Base-by-base conservation (phyloP, 2,888 invertebrate species). In the Glyphotaelius pellucidus region DNA sequence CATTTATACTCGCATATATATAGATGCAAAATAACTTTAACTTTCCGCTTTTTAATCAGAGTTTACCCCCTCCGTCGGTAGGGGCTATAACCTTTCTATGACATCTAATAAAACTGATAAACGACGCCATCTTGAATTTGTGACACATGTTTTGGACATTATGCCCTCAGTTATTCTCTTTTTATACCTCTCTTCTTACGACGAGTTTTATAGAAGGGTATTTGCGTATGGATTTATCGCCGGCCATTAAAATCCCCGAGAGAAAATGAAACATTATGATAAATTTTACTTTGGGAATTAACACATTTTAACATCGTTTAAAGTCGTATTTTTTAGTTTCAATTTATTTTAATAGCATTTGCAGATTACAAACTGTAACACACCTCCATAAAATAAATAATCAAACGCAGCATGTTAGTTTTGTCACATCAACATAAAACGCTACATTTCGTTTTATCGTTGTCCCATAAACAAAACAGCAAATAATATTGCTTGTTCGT, bases 121-220 rank as follows among this genome's bases (percentile, higher is more conserved):
- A 86, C 42, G 86, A 30, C 86, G 86, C 86, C 86, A 86, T 86
- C 86, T 86, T 86, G 86, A 42, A 86, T 86, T 86, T 86, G 86
- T 42, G 42, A 86, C 86, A 86, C 86, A 86, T 86, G 86, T 86
- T 86, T 86, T 86, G 86, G 86, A 86, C 86, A 42, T 86, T 42
- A 86, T 86, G 86, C n/a, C 86, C 30, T 42, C 42, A 38, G 83
- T 47, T 86, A 86, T 86, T 86, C 42, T 47, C 30, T 86, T 86
- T 86, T 86, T 86, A 86, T 86, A 42, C 86, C 86, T 42, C 86
- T 86, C 86, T 9, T 30, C 86, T 86, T 47, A 38, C 42, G 86
- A 86, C 86, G 86, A 86, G 42, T 42, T 86, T 83, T 83, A 83
- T 38, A 83, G 35, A 83, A 86, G 86, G 86, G 86, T 47, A 42